These are phyloP conservation scores for Callocephalon fimbriatum DNA, from an alignment of 2,113 vertebrate genomes.

Conservation along the genomic window DNA sequence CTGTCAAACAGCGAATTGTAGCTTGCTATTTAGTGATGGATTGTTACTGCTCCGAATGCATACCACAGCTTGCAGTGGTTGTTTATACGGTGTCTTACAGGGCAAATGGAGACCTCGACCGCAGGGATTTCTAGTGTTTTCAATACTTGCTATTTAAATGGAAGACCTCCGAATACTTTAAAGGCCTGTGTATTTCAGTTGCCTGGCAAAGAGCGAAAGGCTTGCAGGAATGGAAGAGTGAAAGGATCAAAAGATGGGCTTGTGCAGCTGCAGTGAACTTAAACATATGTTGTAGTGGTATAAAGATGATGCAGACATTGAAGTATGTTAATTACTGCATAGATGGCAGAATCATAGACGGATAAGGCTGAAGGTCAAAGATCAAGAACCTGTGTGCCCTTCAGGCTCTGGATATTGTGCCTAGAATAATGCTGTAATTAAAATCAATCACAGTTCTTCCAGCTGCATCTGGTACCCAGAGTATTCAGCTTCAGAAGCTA, in stretches of 20 bases:
- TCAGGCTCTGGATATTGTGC: not conserved
- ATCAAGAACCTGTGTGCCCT: not conserved
- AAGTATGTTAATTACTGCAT: not conserved
- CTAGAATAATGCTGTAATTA: not conserved
- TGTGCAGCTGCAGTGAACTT: not conserved
- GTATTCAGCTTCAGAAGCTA: not conserved
- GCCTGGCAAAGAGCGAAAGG: conserved; percentile 22
- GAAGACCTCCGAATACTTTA: not conserved
- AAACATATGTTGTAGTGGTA: not conserved
- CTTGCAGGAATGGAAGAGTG: not conserved
- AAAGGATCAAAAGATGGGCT: not conserved
- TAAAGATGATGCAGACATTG: not conserved
- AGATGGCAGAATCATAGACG: not conserved
- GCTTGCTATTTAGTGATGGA: not conserved
- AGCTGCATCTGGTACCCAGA: not conserved
- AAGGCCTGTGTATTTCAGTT: not conserved
- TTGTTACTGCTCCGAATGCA: not conserved
- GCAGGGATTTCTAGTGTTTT: not conserved
- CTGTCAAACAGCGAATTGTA: not conserved
- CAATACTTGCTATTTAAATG: not conserved
- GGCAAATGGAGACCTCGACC: not conserved
- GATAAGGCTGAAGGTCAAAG: not conserved
- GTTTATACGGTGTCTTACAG: not conserved
- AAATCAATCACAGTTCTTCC: not conserved
- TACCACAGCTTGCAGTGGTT: not conserved